These are phyloP conservation scores for Phalloptychus januarius DNA, from an alignment of 2,797 vertebrate genomes.

Conservation along the genomic window DNA sequence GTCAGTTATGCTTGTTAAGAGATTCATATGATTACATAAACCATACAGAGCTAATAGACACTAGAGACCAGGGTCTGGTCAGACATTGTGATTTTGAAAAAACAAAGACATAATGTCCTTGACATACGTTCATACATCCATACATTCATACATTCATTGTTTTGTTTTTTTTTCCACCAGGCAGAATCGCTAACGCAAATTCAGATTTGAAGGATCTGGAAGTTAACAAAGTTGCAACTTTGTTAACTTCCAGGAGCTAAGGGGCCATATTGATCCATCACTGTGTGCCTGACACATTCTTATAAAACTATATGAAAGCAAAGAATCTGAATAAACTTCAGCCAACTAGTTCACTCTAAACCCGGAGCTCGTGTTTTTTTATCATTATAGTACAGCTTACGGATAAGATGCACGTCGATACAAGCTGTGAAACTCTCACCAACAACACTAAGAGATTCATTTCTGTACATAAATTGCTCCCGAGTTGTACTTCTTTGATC, in stretches of 20 bases:
- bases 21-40: background rate
- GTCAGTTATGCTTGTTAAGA: background rate
- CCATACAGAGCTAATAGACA: background rate
- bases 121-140: too few species aligned
- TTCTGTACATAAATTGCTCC: slow-evolving; percentile 19
- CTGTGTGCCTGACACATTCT: background rate
- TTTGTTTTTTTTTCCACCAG: background rate
- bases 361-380: background rate
- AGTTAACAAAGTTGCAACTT: background rate
- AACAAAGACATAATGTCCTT: background rate
- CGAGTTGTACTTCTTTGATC: slow-evolving; percentile 17
- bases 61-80: background rate
- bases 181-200: background rate
- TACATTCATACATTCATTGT: too few species aligned
- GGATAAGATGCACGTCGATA: slow-evolving; percentile 20
- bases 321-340: background rate
- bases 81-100: background rate
- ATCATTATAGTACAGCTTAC: slow-evolving; percentile 2
- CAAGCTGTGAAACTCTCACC: slow-evolving; percentile 34
- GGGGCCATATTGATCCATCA: background rate
- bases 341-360: slow-evolving; percentile 17
- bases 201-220: background rate
- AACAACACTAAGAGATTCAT: slow-evolving; percentile 41
- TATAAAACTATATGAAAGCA: background rate
- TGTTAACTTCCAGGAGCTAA: background rate